Evolutionary conservation across 2,113 vertebrate genomes (phyloP).

Genomic region (Hemibagrus wyckioides): DNA sequence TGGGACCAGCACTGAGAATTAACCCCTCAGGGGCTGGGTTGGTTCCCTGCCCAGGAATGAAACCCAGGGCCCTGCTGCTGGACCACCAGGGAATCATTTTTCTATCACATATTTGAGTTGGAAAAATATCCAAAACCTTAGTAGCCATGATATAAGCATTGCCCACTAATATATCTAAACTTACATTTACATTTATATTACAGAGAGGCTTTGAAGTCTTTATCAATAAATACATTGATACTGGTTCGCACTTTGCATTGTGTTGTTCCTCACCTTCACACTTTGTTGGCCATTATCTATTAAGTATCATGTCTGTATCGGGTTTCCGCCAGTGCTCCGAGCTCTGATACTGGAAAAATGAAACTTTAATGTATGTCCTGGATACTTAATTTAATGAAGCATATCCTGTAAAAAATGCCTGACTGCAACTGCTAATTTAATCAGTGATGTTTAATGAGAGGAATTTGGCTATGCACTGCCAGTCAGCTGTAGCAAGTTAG

Average conservation of each 20-base stretch:
- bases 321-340: not conserved
- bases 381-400: not conserved
- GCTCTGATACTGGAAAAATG: not conserved
- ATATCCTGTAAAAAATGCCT: not conserved
- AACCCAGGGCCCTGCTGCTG: too few species aligned
- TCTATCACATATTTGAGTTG: not conserved
- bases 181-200: not conserved
- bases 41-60: too few species aligned
- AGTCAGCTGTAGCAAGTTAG: not conserved
- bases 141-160: not conserved
- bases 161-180: not conserved
- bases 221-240: too few species aligned
- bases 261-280: not conserved
- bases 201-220: too few species aligned
- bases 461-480: not conserved
- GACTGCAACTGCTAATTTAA: not conserved
- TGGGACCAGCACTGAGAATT: too few species aligned
- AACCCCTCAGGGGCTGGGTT: too few species aligned
- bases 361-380: not conserved
- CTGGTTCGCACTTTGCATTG: not conserved
- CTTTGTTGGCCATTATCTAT: not conserved
- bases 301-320: not conserved
- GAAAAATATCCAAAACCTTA: not conserved
- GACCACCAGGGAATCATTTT: not conserved
- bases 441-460: not conserved